These are phyloP conservation scores for Atherinomorus stipes DNA, from an alignment of 2,113 vertebrate genomes.

Conservation along the genomic window DNA sequence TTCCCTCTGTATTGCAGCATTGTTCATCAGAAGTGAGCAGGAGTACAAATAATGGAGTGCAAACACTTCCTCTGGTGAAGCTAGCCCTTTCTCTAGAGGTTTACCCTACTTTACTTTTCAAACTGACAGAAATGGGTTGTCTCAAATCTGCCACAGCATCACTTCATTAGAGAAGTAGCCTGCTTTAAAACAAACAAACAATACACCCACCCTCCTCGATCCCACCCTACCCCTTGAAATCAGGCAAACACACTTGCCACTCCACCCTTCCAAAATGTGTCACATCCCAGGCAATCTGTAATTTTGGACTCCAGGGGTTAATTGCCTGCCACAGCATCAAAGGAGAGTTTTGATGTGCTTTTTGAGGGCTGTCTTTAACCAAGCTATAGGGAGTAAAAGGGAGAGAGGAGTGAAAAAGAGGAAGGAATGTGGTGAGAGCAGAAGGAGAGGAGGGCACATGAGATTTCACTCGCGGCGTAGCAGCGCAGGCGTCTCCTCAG, in stretches of 20 bases:
- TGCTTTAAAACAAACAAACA: slow-evolving; percentile 81
- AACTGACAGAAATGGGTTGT: slow-evolving; percentile 87
- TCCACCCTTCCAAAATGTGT: slow-evolving; percentile 76
- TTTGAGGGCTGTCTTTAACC: slow-evolving; percentile 88
- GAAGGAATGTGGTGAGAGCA: slow-evolving; percentile 75
- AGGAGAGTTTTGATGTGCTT: slow-evolving; percentile 86
- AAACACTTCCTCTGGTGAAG: slow-evolving; percentile 80
- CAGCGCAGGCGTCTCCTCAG: slow-evolving; percentile 83
- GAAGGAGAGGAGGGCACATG: slow-evolving; percentile 82
- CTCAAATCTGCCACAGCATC: slow-evolving; percentile 78
- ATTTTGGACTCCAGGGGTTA: slow-evolving; percentile 82
- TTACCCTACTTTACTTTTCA: slow-evolving; percentile 84
- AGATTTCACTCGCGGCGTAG: slow-evolving; percentile 83
- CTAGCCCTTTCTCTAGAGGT: slow-evolving; percentile 78
- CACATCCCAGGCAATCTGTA: slow-evolving; percentile 82
- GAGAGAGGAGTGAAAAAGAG: slow-evolving; percentile 59
- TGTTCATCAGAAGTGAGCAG: slow-evolving; percentile 79
- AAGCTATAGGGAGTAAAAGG: slow-evolving; percentile 68
- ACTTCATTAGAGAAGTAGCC: slow-evolving; percentile 82
- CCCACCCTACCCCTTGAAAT: slow-evolving; percentile 39
- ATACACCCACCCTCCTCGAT: slow-evolving; percentile 52
- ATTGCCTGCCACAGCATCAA: slow-evolving; percentile 87
- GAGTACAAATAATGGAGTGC: slow-evolving; percentile 78
- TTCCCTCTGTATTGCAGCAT: slow-evolving; percentile 75
- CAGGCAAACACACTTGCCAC: slow-evolving; percentile 61